Evolutionary conservation across 2,113 vertebrate genomes (phyloP).

Genomic region (Apistogramma diplotaenia): DNA sequence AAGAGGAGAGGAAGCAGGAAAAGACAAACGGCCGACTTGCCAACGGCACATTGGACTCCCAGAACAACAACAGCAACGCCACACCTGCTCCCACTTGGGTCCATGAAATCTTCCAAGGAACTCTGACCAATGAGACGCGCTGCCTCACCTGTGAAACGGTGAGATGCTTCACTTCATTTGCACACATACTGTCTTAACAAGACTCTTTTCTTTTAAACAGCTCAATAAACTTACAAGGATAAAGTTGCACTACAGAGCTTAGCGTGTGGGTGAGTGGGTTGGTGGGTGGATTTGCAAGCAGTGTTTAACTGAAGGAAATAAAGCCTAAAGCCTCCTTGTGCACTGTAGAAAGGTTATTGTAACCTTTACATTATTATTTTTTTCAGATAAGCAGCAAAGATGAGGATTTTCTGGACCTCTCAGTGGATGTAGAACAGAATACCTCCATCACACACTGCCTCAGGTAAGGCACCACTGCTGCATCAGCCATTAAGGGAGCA

Average conservation of each 20-base stretch:
- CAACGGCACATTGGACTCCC: slow-evolving; percentile 86
- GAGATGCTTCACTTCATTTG: slow-evolving; percentile 32
- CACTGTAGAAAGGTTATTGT: not conserved
- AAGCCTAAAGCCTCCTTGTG: not conserved
- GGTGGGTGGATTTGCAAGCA: not conserved
- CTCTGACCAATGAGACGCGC: slow-evolving; percentile 96
- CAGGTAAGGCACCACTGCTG: slow-evolving; percentile 76
- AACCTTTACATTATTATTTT: not conserved
- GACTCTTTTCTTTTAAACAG: not conserved
- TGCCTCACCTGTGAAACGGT: slow-evolving; percentile 99
- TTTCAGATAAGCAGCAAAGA: slow-evolving; percentile 97
- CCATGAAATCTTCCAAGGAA: slow-evolving; percentile 99
- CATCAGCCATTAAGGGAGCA: not conserved
- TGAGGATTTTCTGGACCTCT: slow-evolving; percentile 98
- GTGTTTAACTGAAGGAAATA: not conserved
- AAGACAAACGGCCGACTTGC: slow-evolving; percentile 94
- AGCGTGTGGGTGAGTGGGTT: no score
- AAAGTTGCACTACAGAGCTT: not conserved
- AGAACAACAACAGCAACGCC: slow-evolving; percentile 84
- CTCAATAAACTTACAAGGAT: not conserved
- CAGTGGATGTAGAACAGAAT: slow-evolving; percentile 98
- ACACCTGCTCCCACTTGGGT: slow-evolving; percentile 92
- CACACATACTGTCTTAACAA: not conserved
- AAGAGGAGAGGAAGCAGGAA: slow-evolving; percentile 96
- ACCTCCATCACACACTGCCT: slow-evolving; percentile 98